These are phyloP conservation scores for Drosophila prosaltans DNA, from an alignment of 1,140 invertebrate genomes.

Conservation along the genomic window DNA sequence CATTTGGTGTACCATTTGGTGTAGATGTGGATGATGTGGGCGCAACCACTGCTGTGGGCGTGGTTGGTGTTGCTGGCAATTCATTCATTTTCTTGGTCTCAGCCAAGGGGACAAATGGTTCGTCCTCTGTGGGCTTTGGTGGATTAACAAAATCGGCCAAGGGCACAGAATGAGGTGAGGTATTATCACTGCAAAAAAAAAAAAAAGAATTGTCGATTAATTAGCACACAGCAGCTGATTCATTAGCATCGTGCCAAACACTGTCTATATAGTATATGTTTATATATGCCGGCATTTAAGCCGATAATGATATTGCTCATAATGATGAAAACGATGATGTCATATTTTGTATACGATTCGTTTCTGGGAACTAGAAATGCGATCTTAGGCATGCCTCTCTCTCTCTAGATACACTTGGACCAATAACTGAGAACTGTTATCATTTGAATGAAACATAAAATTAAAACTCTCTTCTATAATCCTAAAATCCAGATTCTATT, in stretches of 20 bases:
- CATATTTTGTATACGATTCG: slow-evolving; percentile 37
- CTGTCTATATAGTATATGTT: background rate
- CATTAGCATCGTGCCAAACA: slow-evolving; percentile 52
- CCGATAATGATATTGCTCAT: slow-evolving; percentile 18
- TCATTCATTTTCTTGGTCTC: slow-evolving; percentile 51
- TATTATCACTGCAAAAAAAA: slow-evolving; percentile 46
- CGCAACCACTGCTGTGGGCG: slow-evolving; percentile 23
- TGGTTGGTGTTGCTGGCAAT: slow-evolving; percentile 29
- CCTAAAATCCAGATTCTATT: too few species aligned
- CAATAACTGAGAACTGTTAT: background rate
- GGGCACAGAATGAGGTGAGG: slow-evolving; percentile 34
- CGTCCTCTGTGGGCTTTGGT: slow-evolving; percentile 48
- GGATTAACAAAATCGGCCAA: slow-evolving; percentile 59
- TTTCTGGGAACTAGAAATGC: slow-evolving; percentile 30
- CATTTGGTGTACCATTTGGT: slow-evolving; percentile 31
- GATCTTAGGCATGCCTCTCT: slow-evolving; percentile 45
- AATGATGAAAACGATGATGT: slow-evolving; percentile 49
- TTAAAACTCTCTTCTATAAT: too few species aligned
- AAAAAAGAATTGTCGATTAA: slow-evolving; percentile 1
- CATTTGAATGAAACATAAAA: too few species aligned
- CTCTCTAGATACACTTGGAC: background rate
- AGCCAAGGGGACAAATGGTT: slow-evolving; percentile 61
- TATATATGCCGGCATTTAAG: slow-evolving; percentile 35
- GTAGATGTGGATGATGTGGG: background rate
- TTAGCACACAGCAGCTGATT: slow-evolving; percentile 49